These are phyloP conservation scores for Leuctra nigra DNA, from an alignment of 2,888 invertebrate genomes.

Conservation along the genomic window DNA sequence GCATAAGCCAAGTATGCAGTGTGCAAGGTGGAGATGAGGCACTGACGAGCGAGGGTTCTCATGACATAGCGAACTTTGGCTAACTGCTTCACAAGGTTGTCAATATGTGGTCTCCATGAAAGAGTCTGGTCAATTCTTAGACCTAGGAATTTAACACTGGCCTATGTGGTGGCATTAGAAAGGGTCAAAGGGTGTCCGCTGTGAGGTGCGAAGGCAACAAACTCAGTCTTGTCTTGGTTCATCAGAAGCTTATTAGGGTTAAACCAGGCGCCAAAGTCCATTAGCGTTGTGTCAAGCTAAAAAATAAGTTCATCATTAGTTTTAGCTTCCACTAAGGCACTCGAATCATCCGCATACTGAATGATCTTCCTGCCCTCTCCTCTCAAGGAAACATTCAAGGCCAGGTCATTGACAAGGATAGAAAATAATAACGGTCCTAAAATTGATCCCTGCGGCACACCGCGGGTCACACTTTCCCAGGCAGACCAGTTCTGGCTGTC, in stretches of 20 bases:
- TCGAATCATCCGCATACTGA: background rate
- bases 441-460: background rate
- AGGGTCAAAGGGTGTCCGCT: conserved; percentile 42
- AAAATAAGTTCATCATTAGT: too few species aligned
- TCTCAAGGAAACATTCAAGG: background rate
- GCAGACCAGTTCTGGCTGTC: background rate
- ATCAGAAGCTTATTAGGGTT: too few species aligned
- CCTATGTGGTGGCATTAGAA: conserved; percentile 39
- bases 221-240: too few species aligned
- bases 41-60: background rate
- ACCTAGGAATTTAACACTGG: conserved; percentile 22
- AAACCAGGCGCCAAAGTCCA: too few species aligned
- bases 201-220: conserved; percentile 38
- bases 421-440: background rate
- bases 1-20: background rate
- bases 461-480: background rate
- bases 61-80: background rate
- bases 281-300: too few species aligned
- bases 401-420: background rate
- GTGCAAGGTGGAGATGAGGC: background rate
- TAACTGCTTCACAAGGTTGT: background rate
- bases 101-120: background rate
- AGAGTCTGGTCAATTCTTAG: background rate
- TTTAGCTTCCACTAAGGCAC: background rate
- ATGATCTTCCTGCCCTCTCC: background rate